Evolutionary conservation across 1,140 invertebrate species (phyloP).

Genomic region (Tetramorium parvispinum): DNA sequence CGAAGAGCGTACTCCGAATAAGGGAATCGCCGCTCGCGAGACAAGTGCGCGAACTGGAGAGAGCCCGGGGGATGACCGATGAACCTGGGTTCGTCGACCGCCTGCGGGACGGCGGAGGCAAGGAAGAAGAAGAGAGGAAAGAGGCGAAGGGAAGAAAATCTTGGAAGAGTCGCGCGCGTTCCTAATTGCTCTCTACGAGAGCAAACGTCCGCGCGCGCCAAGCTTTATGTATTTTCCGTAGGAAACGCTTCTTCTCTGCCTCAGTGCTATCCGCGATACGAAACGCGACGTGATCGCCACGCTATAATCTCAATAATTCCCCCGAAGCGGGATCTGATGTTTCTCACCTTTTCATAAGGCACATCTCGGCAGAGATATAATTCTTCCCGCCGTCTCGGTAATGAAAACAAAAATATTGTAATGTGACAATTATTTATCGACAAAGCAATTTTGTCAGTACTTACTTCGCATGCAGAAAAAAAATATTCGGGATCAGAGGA

Average conservation of each 20-base stretch:
- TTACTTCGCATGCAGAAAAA: not conserved
- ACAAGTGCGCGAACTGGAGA: conserved; percentile 80
- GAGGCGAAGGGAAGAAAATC: conserved; percentile 40
- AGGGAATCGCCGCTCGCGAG: conserved; percentile 79
- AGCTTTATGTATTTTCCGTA: conserved; percentile 23
- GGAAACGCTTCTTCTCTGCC: not conserved
- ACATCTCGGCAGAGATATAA: not conserved
- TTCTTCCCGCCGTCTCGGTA: not conserved
- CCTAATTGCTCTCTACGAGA: conserved; percentile 54
- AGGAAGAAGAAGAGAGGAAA: not conserved
- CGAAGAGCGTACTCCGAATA: conserved; percentile 79
- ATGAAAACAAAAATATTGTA: not conserved
- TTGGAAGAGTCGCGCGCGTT: conserved; percentile 42
- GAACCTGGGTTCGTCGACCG: conserved; percentile 79
- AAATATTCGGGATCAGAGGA: not conserved
- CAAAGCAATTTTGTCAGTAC: not conserved
- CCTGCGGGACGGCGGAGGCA: not conserved
- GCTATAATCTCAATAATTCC: not conserved
- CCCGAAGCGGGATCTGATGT: not conserved
- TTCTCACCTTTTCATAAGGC: not conserved
- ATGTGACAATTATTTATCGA: not conserved
- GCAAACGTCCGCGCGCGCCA: conserved; percentile 15
- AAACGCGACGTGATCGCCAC: not conserved
- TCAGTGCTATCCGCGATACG: not conserved
- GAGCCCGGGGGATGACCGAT: conserved; percentile 78